These are phyloP conservation scores for Drosophila yakuba DNA, from an alignment of 1,140 invertebrate genomes.

Conservation along the genomic window DNA sequence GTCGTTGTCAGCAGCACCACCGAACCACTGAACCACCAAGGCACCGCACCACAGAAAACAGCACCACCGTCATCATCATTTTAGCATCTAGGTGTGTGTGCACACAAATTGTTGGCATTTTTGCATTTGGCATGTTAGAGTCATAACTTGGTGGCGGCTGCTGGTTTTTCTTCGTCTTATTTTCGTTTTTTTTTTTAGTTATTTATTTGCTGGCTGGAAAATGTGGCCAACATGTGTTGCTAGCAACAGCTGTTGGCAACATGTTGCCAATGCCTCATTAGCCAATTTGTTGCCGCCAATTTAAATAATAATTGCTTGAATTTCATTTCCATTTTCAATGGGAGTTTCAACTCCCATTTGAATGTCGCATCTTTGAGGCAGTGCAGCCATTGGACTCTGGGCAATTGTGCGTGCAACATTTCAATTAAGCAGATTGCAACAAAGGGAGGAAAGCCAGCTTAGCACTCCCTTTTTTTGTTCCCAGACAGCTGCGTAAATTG, in stretches of 20 bases:
- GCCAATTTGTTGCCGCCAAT: constrained; percentile 76
- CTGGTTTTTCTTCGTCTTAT: constrained; percentile 15
- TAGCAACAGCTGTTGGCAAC: constrained; percentile 64
- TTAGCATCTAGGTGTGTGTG: constrained; percentile 36
- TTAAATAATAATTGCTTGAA: constrained; percentile 63
- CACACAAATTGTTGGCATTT: constrained; percentile 54
- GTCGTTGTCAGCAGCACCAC: constrained; percentile 48
- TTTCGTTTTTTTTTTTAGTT: constrained; percentile 3
- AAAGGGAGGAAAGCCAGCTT: constrained; percentile 21
- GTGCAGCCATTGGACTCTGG: constrained; percentile 27
- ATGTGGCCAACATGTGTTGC: constrained; percentile 66
- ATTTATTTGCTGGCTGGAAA: constrained; percentile 21
- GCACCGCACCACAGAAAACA: neutral
- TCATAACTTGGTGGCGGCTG: constrained; percentile 42
- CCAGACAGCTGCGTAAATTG: constrained; percentile 71
- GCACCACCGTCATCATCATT: neutral
- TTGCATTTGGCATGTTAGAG: constrained; percentile 50
- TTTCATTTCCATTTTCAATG: constrained; percentile 52
- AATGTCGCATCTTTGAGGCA: constrained; percentile 55
- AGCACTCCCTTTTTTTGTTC: constrained; percentile 36
- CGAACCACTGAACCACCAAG: neutral
- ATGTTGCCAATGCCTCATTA: constrained; percentile 68
- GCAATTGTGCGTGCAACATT: constrained; percentile 82
- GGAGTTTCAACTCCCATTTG: constrained; percentile 29
- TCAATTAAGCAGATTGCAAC: constrained; percentile 68